phyloP scores from a whole-genome alignment of 1,140 invertebrate genomes.

The Dendrolimus punctatus region DNA sequence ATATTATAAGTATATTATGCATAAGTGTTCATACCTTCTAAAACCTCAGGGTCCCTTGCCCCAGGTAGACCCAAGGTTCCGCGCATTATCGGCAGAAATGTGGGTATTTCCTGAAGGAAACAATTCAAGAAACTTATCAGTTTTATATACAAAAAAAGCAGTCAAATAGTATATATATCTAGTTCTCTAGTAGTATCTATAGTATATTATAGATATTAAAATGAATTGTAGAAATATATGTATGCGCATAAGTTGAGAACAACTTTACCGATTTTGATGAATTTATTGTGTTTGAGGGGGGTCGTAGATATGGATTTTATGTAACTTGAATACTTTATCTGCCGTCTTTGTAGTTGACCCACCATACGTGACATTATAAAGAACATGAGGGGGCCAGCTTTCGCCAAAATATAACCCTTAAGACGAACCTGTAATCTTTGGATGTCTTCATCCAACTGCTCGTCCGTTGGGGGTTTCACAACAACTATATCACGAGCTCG shows the following conservation, averaged over 20 bases:
- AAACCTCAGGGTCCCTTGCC: constrained; percentile 87
- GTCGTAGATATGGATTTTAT: no score
- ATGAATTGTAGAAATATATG: no score
- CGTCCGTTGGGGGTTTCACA: constrained; percentile 81
- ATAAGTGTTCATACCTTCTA: constrained; percentile 81
- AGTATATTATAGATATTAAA: no score
- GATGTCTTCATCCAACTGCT: constrained; percentile 86
- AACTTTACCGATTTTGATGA: no score
- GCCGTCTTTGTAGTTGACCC: no score
- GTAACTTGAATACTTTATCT: no score
- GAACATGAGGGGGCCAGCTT: no score
- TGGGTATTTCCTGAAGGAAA: constrained; percentile 82
- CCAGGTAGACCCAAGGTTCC: constrained; percentile 90
- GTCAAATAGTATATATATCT: not conserved
- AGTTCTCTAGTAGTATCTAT: no score
- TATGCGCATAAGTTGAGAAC: no score
- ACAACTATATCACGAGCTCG: constrained; percentile 84
- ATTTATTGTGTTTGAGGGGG: no score
- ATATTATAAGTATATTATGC: constrained; percentile 14
- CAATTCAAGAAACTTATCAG: constrained; percentile 1
- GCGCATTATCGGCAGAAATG: constrained; percentile 93
- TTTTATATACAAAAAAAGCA: not conserved
- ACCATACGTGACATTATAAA: no score
- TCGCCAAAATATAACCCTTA: no score
- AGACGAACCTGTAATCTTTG: constrained; percentile 77